These are phyloP conservation scores for Phrynocephalus forsythii DNA, from an alignment of 2,797 vertebrate species.

Conservation along the genomic window DNA sequence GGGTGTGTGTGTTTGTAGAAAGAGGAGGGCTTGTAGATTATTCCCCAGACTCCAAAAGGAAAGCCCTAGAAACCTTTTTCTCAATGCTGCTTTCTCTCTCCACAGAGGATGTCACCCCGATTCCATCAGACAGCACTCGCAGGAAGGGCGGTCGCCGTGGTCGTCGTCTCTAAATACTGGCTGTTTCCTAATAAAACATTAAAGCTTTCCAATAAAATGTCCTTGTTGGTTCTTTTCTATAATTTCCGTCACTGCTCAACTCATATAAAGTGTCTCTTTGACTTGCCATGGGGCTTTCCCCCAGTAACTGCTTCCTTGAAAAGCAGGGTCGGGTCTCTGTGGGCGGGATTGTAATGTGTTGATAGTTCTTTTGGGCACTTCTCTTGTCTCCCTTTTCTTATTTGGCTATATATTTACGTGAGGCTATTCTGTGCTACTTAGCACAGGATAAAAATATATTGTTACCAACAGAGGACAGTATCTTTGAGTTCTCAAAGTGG, in stretches of 20 bases:
- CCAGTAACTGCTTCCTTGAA: neutral
- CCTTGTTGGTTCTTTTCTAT: neutral
- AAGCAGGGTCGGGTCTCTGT: neutral
- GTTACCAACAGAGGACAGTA: neutral
- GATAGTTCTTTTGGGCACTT: neutral
- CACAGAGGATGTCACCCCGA: constrained; percentile 97
- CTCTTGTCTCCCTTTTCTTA: neutral
- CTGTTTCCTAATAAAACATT: constrained; percentile 79
- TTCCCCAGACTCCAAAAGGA: neutral
- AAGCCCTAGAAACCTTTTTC: constrained; percentile 3
- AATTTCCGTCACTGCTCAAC: fast-evolving
- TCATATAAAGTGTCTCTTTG: neutral
- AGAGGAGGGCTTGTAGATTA: neutral
- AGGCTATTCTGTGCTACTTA: constrained; percentile 3
- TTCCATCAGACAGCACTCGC: constrained; percentile 97
- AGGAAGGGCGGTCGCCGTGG: constrained; percentile 98
- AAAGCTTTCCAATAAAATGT: constrained; percentile 77
- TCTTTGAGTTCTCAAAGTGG: neutral
- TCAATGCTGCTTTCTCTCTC: constrained; percentile 24
- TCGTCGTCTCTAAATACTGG: constrained; percentile 90
- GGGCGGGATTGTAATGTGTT: neutral
- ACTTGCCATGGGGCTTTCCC: neutral
- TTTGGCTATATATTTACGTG: neutral
- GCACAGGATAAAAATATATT: neutral
- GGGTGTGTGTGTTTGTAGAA: no score